Base-by-base conservation (phyloP, 2,113 vertebrate species). In the Triplophysa siluroides region DNA sequence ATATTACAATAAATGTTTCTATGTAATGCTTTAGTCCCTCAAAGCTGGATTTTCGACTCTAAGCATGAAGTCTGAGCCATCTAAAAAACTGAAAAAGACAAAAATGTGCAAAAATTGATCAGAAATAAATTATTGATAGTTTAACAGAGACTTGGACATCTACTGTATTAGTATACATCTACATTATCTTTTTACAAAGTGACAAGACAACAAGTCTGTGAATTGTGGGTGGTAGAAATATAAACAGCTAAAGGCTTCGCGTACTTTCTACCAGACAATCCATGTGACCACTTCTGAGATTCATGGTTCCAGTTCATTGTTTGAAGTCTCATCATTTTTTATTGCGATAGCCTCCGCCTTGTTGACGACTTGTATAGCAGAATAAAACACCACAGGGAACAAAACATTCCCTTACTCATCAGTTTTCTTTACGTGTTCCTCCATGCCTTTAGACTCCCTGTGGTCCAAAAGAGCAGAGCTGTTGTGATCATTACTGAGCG, bases 401-500 rank as follows among this genome's bases (percentile, higher is more conserved):
- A 72, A 72, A 54, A 13, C 26, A 56, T 52, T 54, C 43, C 24
- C 74, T 38, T 61, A 63, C 21, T 63, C 72, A 63, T 75, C 72
- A 50, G 21, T 26, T 75, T 41, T 62, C 29, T 54, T 18, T 26
- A 13, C 41, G 29, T 33, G 19, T 45, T 26, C 23, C 29, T 60
- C 21, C n/a, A 16, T 60, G 33, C 54, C 72, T 47, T 29, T 24
- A 75, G 23, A 61, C 72, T 62, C 74, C 47, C 33, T n/a, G 16
- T 71, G 43, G 54, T 33, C 1, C 63, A 21, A 38, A n/a, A 68
- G 14, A 69, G 64, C 58, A 65, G 47, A 24, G 29, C 41, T 63
- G 72, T 47, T 63, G 60, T 52, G 38, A 75, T 83, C 78, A 83
- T 80, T 83, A 83, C 41, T 21, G 52, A 45, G 63, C 0, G 24